These are phyloP conservation scores for Apteryx mantelli DNA, from an alignment of 2,113 vertebrate genomes.

Conservation along the genomic window DNA sequence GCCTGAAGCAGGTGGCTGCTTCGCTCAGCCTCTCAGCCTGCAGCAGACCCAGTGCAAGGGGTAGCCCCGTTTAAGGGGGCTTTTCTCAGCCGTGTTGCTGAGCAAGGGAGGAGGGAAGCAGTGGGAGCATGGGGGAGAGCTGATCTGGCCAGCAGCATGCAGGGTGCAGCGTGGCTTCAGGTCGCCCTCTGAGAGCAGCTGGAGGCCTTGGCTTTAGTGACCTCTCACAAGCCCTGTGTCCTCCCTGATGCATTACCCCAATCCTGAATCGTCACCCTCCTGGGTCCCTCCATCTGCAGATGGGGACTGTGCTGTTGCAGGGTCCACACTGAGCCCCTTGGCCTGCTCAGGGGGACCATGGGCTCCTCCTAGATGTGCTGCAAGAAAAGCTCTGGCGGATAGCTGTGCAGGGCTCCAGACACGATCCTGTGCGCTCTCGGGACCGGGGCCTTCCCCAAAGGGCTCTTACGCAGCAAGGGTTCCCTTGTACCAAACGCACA, in stretches of 20 bases:
- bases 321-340: not conserved
- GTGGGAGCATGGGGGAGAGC: not conserved
- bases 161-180: not conserved
- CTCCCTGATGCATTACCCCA: too few relatives aligned
- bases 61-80: not conserved
- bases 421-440: not conserved
- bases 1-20: not conserved
- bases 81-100: not conserved
- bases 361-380: not conserved
- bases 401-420: not conserved
- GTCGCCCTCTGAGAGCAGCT: not conserved
- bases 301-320: rapidly evolving
- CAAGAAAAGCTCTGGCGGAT: not conserved
- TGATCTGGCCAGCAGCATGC: not conserved
- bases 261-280: rapidly evolving
- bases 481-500: rapidly evolving
- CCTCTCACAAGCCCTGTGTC: not conserved
- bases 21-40: not conserved
- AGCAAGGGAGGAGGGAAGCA: not conserved
- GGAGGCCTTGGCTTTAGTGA: not conserved
- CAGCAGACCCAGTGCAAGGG: not conserved
- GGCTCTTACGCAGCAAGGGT: not conserved
- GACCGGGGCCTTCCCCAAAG: rapidly evolving
- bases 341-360: not conserved
- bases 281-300: not conserved